Conservation (phyloP, 2,888 invertebrate genomes). For the Allacma fusca region DNA sequence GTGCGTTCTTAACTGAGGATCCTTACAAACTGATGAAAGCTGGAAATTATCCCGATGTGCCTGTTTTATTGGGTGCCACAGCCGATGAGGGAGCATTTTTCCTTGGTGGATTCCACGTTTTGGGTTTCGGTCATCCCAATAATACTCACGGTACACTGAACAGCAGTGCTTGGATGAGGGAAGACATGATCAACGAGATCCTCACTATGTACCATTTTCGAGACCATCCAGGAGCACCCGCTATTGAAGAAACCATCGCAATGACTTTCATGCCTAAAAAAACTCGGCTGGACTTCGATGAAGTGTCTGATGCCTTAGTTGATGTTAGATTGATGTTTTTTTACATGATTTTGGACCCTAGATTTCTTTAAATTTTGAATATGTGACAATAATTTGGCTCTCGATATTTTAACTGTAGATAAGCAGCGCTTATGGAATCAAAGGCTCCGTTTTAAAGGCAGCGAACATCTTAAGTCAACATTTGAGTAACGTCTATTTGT, state of each 20-base stretch:
- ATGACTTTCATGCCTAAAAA: constrained; percentile 23
- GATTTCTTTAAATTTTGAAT: too few species aligned
- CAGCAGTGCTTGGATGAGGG: constrained; percentile 31
- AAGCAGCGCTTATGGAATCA: constrained; percentile 52
- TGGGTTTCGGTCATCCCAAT: constrained; percentile 22
- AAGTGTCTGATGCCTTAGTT: neutral
- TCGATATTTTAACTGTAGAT: constrained; percentile 49
- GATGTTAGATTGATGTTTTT: constrained; percentile 28
- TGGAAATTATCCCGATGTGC: constrained; percentile 27
- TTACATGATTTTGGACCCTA: too few species aligned
- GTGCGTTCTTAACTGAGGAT: constrained; percentile 37
- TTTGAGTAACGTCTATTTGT: constrained; percentile 52
- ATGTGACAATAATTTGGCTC: too few species aligned
- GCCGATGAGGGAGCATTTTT: constrained; percentile 31
- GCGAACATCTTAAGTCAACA: constrained; percentile 52
- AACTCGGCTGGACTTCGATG: constrained; percentile 28
- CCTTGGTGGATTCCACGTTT: constrained; percentile 31
- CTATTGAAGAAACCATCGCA: constrained; percentile 30
- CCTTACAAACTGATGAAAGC: constrained; percentile 4
- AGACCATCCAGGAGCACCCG: neutral
- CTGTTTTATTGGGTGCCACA: constrained; percentile 19
- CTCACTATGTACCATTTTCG: constrained; percentile 1
- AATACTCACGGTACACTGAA: neutral
- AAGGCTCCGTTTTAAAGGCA: constrained; percentile 53
- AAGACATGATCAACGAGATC: constrained; percentile 31